Base-by-base conservation (phyloP, 2,113 vertebrate genomes). In the Actenoides hombroni region DNA sequence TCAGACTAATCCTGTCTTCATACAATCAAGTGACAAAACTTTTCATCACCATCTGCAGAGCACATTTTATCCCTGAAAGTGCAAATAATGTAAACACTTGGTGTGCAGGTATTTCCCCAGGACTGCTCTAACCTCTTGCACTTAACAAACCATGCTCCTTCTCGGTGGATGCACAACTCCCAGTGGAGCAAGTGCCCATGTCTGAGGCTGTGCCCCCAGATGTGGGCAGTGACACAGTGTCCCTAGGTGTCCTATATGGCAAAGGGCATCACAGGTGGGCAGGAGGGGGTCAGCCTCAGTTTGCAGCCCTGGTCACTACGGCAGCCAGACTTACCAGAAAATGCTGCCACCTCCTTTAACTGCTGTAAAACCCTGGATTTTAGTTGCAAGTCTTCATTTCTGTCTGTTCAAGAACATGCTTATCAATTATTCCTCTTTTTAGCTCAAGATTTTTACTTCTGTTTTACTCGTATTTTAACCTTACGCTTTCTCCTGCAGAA, bases 221-320 rank as follows among this genome's bases (percentile, higher is more conserved):
- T 23, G 21, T 29, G 59, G 21, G 33, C 70, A 49, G 75, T 16
- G 70, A 40, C 56, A 2, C 24, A 3, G 35, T 12, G 44, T 68
- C 70, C 53, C 63, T 33, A 76, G 73, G n/a, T 20, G 4, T 44
- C 44, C 71, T 6, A 1, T 31, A 57, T 37, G 35, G 53, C 21
- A 37, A 33, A 48, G 87, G 64, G 20, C 49, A 29, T 5, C 1
- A 5, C 0, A 0, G 33, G 19, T 25, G n/a, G 19, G 44, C 59
- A 67, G 49, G 46, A 39, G 51, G 57, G 23, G 13, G 4, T 4
- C 15, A 7, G n/a, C 28, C 57, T 31, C 28, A 2, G 15, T 25
- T 73, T 31, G 42, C 56, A 67, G 40, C 2, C 0, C 88, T 59
- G 65, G 68, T 35, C 40, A 1, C 20, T 44, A 0, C 51, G 37